Percentiles rank a stretch among this genome's conserved stretches.
Conservation (phyloP, 2,888 invertebrate genomes). For the Rhagonycha lutea region DNA sequence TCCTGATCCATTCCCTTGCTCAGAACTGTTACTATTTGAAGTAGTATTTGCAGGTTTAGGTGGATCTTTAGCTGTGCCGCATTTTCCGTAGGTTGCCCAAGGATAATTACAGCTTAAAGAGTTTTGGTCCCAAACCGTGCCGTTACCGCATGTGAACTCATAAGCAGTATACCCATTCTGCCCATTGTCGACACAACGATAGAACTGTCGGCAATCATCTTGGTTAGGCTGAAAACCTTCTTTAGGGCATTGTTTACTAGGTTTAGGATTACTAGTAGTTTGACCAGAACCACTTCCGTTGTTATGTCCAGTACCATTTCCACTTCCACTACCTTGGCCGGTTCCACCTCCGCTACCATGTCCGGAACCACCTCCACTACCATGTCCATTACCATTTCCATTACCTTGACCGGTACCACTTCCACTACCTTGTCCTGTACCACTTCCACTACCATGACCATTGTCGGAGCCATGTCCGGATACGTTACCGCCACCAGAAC, state of each 20-base stretch:
- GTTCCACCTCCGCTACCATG: background rate
- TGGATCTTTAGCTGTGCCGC: constrained; percentile 14
- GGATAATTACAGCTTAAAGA: constrained; percentile 65
- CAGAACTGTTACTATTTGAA: background rate
- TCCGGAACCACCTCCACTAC: background rate
- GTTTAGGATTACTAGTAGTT: background rate
- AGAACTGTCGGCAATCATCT: constrained; percentile 56
- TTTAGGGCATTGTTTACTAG: background rate
- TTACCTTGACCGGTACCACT: background rate
- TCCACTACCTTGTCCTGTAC: background rate
- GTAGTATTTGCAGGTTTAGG: background rate
- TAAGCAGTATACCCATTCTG: constrained; percentile 65
- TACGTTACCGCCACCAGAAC: background rate
- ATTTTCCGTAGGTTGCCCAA: constrained; percentile 54
- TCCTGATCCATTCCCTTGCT: background rate
- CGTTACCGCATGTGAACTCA: constrained; percentile 70
- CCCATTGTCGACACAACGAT: constrained; percentile 71
- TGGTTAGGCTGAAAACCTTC: background rate
- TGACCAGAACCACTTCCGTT: constrained; percentile 3
- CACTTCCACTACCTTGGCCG: constrained; percentile 9
- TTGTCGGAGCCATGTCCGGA: background rate
- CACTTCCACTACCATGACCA: background rate
- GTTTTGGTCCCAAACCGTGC: constrained; percentile 71
- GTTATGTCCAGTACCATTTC: constrained; percentile 18
- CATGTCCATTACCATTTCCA: background rate